Percentiles rank a stretch among this genome's conserved stretches.
Evolutionary conservation across 2,888 invertebrate genomes (phyloP).

Genomic region (Rhingia campestris): DNA sequence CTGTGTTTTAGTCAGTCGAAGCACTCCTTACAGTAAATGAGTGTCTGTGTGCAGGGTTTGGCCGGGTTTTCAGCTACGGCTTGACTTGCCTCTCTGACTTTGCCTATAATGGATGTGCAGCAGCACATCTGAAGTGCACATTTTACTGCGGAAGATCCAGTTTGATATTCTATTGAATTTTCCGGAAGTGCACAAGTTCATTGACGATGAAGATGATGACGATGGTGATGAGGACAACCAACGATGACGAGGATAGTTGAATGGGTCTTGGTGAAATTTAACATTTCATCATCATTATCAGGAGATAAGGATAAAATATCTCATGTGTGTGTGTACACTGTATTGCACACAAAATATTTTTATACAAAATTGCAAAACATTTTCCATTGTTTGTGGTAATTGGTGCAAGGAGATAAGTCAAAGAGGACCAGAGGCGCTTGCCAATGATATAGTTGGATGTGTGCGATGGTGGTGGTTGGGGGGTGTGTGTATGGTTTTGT

Average conservation of each 20-base stretch:
- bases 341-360: not conserved
- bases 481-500: not conserved
- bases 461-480: not conserved
- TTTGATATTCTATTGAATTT: slow-evolving; percentile 70
- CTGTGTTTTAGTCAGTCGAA: slow-evolving; percentile 29
- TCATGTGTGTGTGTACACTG: slow-evolving; percentile 8
- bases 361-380: slow-evolving; percentile 35
- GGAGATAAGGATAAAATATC: slow-evolving; percentile 48
- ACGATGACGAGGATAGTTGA: slow-evolving; percentile 26
- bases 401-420: slow-evolving; percentile 44
- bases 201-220: slow-evolving; percentile 65
- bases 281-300: slow-evolving; percentile 64
- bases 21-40: no score
- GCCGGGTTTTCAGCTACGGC: not conserved
- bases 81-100: not conserved
- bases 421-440: slow-evolving; percentile 1
- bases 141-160: slow-evolving; percentile 71
- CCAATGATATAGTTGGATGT: not conserved
- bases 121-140: slow-evolving; percentile 47
- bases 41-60: not conserved
- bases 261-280: slow-evolving; percentile 57
- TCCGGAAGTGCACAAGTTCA: slow-evolving; percentile 73
- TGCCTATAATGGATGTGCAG: slow-evolving; percentile 49
- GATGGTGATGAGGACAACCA: slow-evolving; percentile 35
- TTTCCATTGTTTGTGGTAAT: slow-evolving; percentile 49